Base-by-base conservation (phyloP, 2,113 vertebrate species). In the Coptodon bakossiorum region DNA sequence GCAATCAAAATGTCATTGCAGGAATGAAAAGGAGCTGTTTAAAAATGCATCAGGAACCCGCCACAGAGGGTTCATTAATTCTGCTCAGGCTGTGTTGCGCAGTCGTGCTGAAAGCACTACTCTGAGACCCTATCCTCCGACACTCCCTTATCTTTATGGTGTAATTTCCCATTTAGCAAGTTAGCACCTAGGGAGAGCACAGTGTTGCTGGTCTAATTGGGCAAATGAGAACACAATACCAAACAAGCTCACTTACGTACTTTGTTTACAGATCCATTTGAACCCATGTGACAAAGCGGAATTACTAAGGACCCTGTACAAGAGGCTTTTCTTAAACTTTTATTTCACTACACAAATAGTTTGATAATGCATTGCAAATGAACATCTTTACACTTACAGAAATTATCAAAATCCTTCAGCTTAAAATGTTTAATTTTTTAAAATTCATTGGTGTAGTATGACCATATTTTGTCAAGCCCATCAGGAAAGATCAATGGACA, bases 1-100 rank as follows among this genome's bases (percentile, higher is more conserved):
- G 90, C 90, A 95, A 96, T 95, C 93, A 95, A 96, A 95, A 94
- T 96, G 95, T 94, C 95, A 95, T 88, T 90, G 91, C 91, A 79
- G 86, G 91, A 95, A 94, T 93, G 92, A 93, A 95, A 95, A 92
- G 92, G 76, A 93, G 91, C 90, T 93, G 93, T 95, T 95, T 95
- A 95, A 95, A 96, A 95, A 96, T 95, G 93, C 93, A 95, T 94
- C 94, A 93, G 92, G 88, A 94, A 85, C 52, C 87, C 82, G 38
- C 90, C 92, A 86, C 91, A 86, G 92, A 89, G 93, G 91, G 81
- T 94, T 94, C 92, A 94, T 96, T 95, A 95, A 95, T 95, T 95
- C 94, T 52, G 27, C 89, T 91, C 94, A 89, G 93, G 91, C 93
- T 86, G 85, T 86, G 90, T 80, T 81, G 90, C 93, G 91, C 93